Percentiles rank a stretch among this genome's conserved stretches.
Evolutionary conservation across 2,113 vertebrate species (phyloP).

Genomic region (Agapornis roseicollis): DNA sequence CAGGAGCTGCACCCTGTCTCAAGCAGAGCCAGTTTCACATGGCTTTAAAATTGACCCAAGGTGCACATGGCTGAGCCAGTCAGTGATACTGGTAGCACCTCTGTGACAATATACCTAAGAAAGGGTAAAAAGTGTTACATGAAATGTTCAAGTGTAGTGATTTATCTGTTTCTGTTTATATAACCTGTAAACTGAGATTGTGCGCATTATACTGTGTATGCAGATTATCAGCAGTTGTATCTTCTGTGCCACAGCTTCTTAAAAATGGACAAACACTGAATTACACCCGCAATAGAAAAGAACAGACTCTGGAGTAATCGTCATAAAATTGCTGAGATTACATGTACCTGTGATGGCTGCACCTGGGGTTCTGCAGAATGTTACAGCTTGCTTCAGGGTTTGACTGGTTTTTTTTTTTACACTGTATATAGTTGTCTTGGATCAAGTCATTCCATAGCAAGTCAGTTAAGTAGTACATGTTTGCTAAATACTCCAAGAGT

Average conservation of each 20-base stretch:
- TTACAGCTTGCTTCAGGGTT: neutral
- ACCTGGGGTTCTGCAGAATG: neutral
- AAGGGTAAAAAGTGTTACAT: neutral
- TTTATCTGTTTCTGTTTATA: neutral
- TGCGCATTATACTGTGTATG: neutral
- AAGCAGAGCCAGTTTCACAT: neutral
- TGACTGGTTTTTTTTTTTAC: neutral
- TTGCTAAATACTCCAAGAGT: neutral
- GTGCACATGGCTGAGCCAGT: neutral
- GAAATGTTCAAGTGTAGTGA: neutral
- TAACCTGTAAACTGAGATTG: neutral
- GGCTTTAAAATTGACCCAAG: neutral
- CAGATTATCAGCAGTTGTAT: neutral
- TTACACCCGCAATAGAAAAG: neutral
- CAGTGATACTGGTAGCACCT: neutral
- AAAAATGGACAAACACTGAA: neutral
- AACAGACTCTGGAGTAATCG: neutral
- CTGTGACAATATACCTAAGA: neutral
- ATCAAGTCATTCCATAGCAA: neutral
- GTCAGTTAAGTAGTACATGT: neutral
- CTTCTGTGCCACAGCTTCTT: neutral
- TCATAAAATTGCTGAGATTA: neutral
- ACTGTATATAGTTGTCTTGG: neutral
- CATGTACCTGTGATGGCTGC: neutral
- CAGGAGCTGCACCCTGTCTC: neutral